Percentiles rank a stretch among this genome's conserved stretches.
phyloP scores from a whole-genome alignment of 2,797 vertebrate genomes.

The Synanceia verrucosa region DNA sequence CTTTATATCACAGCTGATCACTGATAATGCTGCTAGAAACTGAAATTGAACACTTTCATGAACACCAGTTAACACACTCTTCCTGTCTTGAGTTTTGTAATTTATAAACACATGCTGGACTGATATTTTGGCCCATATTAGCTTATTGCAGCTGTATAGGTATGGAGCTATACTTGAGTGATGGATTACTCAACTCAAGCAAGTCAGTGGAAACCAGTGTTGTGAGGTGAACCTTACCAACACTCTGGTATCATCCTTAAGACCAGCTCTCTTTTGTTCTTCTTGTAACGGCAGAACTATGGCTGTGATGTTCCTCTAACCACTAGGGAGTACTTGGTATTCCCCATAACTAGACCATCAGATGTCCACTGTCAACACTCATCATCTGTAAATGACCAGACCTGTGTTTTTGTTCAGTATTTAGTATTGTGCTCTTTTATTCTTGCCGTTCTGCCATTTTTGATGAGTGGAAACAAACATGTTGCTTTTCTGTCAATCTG shows the following conservation, averaged over 20 bases:
- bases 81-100: background rate
- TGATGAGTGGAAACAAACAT: background rate
- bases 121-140: background rate
- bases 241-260: background rate
- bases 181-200: background rate
- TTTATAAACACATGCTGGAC: background rate
- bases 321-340: background rate
- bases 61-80: background rate
- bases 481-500: background rate
- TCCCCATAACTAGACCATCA: background rate
- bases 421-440: background rate
- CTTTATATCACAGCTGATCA: background rate
- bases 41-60: too few species aligned
- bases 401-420: slow-evolving; percentile 3
- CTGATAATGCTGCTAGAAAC: background rate
- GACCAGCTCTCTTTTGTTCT: background rate
- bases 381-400: slow-evolving; percentile 15
- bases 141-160: background rate
- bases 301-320: background rate
- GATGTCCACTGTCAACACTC: background rate
- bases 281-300: too few species aligned
- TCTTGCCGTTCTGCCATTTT: background rate
- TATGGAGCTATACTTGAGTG: background rate
- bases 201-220: background rate
- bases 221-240: background rate